Evolutionary conservation across 2,888 invertebrate species (phyloP), one percentile per base, ranked within the genome.

Genomic region (Campaea margaritaria): DNA sequence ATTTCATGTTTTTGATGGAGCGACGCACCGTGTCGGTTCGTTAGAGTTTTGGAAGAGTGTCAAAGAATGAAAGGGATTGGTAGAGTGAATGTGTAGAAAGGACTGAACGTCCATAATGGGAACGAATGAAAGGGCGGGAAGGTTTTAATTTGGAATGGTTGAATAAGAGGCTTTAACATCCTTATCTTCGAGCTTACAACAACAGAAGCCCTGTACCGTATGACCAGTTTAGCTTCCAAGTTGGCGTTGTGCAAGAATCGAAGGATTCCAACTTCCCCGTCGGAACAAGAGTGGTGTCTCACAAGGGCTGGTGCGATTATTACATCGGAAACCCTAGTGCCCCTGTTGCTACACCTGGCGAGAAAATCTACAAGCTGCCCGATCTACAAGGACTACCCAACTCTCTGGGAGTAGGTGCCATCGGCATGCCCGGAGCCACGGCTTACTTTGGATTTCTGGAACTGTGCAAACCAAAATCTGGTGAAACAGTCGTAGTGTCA

Each of bases 371-470:
- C 69, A 79, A 81, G 56, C 60, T 95, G 34, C 94, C 95, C 0
- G 92, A 94, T 55, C 73, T 95, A 47, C 88, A 92, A 57, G 86
- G 89, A 0, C 58, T 86, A 2, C 67, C 95, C 0, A 62, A 82
- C 2, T 95, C 95, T 0, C 82, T 94, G 8, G 93, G 87, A 9
- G 72, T 95, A 0, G 95, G 95, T 16, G 88, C 93, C 5, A 79
- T 95, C 1, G 95, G 95, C 56, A 95, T 95, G 94, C 94, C 95
- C 10, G 96, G 95, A 88, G 94, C 93, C 39, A 94, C 96, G 0
- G 96, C 96, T 0, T 95, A 95, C 75, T 96, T 95, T 77, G 96
- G 96, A 1, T 87, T 96, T 11, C 71, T 94, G 43, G 94, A 96
- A 58, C 71, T 96, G 15, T 96, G 96, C 72, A 81, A 95, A 45